Evolutionary conservation across 2,888 invertebrate genomes (phyloP), one percentile per base, ranked within the genome.

Genomic region (Acanthosoma haemorrhoidale): DNA sequence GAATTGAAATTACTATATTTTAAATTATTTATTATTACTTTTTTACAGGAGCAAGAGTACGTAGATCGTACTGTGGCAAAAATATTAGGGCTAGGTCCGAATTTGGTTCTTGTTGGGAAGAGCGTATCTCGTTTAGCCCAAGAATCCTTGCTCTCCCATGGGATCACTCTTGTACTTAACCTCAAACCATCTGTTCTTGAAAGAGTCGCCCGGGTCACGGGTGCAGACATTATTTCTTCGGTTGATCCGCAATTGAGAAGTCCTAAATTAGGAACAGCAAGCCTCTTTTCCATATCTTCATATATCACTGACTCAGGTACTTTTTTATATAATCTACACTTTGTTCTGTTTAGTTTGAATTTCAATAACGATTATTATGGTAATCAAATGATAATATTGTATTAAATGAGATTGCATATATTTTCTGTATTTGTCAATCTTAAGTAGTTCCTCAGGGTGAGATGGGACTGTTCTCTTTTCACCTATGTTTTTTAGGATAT

Each of bases 121-220:
- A 77, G 75, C 67, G 78, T 78, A 3, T 76, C 90, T 84, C 78
- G 84, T 75, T 83, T 90, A 41, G 97, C 97, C 11, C 94, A 95
- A 81, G 92, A 95, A 77, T 87, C 91, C 77, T 83, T 98, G 67
- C 83, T 91, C 72, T 84, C 85, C 77, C 84, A 86, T 70, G 89
- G 89, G 34, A 89, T 96, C n/a, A 94, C 95, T 0, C 83, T 98
- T 11, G 90, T 95, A 0, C 83, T 91, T 59, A 92, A 93, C 79
- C 93, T 96, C 1, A 92, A 95, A 76, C 82, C 87, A 41, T 86
- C 86, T 39, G 89, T 94, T 3, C 87, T 98, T 80, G 89, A 91
- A 77, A 82, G 93, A 71, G 78, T 93, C 75, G 84, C 93, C 0
- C 83, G 92, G 36, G 90, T 91, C 73, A 87, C 92, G 0, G 86